Conservation (phyloP, 2,888 invertebrate genomes). For the Drosophila cognata region DNA sequence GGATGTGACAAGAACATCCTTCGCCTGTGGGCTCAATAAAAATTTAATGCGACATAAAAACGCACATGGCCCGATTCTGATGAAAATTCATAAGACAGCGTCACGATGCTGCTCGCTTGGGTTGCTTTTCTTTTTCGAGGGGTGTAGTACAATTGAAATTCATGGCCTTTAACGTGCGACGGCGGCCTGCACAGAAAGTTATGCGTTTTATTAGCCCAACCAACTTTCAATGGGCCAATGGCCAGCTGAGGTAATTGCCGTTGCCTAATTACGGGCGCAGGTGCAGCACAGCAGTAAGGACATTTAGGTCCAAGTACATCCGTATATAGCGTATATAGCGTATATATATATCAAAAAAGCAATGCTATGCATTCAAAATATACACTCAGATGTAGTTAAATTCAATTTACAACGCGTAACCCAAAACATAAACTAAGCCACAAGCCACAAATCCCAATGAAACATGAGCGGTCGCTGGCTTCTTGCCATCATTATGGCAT, state of each 20-base stretch:
- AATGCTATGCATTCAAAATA: constrained; percentile 3
- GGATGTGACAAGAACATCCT: constrained; percentile 44
- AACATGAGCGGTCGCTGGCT: constrained; percentile 34
- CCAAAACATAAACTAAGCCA: constrained; percentile 27
- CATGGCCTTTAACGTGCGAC: constrained; percentile 51
- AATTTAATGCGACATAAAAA: constrained; percentile 72
- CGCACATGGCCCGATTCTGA: constrained; percentile 40
- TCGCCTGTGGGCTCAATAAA: constrained; percentile 62
- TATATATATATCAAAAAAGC: not conserved
- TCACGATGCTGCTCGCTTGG: not conserved
- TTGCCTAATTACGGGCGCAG: constrained; percentile 57
- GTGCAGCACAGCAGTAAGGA: constrained; percentile 40
- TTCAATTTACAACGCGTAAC: constrained; percentile 24
- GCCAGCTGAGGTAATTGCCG: constrained; percentile 38
- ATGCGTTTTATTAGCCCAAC: constrained; percentile 43
- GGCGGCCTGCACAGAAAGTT: constrained; percentile 17
- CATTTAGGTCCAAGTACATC: constrained; percentile 14
- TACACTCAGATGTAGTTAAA: constrained; percentile 11
- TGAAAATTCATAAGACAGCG: constrained; percentile 74
- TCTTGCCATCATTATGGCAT: constrained; percentile 41
- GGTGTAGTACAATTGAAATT: constrained; percentile 66
- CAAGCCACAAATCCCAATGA: constrained; percentile 30
- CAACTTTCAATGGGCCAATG: constrained; percentile 38
- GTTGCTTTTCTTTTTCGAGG: not conserved
- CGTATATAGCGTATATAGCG: not conserved